Conservation (phyloP, 2,888 invertebrate genomes). For the Cephus pulcher region DNA sequence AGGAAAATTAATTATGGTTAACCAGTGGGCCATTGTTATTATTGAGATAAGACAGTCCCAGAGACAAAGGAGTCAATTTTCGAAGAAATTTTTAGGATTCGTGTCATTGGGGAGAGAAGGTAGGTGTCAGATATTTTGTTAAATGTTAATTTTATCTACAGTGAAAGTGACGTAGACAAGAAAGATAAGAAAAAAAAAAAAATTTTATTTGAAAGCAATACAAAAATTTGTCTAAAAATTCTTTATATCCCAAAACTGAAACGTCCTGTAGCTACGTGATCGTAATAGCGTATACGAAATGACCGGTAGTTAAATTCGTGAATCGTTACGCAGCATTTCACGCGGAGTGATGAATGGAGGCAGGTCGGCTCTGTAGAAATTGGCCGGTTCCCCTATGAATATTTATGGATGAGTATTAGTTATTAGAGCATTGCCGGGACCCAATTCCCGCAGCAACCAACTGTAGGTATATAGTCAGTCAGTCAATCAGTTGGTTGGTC, state of each 20-base stretch:
- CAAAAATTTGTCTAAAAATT: background rate
- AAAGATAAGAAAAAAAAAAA: too few relatives aligned
- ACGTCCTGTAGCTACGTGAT: too few relatives aligned
- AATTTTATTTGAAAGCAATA: background rate
- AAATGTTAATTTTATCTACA: background rate
- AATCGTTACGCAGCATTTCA: conserved; percentile 8
- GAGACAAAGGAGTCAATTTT: background rate
- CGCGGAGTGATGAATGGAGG: conserved; percentile 5
- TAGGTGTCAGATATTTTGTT: background rate
- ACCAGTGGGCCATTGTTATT: background rate
- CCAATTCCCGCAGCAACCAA: background rate
- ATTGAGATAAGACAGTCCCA: background rate
- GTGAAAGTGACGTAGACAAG: too few relatives aligned
- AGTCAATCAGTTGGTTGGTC: too few relatives aligned
- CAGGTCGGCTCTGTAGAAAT: background rate
- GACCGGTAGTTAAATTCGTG: conserved; percentile 7
- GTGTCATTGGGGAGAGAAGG: background rate
- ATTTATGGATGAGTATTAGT: conserved; percentile 8
- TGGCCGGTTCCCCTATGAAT: conserved; percentile 1
- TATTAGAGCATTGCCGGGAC: conserved; percentile 2
- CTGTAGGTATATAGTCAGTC: too few relatives aligned
- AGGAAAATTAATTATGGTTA: background rate
- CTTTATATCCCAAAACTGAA: background rate
- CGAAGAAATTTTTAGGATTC: background rate
- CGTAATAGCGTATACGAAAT: background rate